Evolutionary conservation across 2,797 vertebrate genomes (phyloP).

Genomic region (Esox masquinongy): DNA sequence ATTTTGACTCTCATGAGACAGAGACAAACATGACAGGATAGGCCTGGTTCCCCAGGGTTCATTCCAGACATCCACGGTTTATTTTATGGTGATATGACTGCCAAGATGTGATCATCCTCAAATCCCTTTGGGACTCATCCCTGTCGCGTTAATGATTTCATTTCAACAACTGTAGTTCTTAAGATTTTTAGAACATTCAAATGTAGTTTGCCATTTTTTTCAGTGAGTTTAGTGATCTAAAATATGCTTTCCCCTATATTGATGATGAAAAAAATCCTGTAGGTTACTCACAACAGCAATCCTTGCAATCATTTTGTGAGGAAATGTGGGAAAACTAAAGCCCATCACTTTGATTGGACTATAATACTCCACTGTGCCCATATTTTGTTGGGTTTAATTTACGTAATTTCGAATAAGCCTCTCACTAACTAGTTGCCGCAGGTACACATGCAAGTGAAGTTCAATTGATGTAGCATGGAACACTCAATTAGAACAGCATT

Average conservation of each 20-base stretch:
- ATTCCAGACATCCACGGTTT: slow-evolving; percentile 8
- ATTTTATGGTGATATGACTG: neutral
- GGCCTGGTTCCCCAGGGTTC: neutral
- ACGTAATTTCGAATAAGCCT: neutral
- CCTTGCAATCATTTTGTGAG: neutral
- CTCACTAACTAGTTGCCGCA: neutral
- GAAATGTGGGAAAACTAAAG: neutral
- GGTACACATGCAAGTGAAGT: neutral
- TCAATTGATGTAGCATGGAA: neutral
- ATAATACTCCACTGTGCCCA: neutral
- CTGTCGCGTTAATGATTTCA: neutral
- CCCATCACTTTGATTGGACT: neutral
- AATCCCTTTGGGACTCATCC: neutral
- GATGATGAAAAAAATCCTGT: neutral
- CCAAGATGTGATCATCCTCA: neutral
- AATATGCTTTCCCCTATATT: too few species aligned
- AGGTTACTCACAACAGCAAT: neutral
- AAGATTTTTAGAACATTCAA: neutral
- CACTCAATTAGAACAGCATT: neutral
- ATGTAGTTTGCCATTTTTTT: neutral
- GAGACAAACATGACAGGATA: slow-evolving; percentile 10
- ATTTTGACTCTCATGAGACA: neutral
- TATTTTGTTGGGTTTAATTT: neutral
- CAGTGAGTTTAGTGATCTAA: too few species aligned
- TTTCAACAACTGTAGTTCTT: neutral